Base-by-base conservation (phyloP, 2,113 vertebrate genomes). In the Plecotus auritus region DNA sequence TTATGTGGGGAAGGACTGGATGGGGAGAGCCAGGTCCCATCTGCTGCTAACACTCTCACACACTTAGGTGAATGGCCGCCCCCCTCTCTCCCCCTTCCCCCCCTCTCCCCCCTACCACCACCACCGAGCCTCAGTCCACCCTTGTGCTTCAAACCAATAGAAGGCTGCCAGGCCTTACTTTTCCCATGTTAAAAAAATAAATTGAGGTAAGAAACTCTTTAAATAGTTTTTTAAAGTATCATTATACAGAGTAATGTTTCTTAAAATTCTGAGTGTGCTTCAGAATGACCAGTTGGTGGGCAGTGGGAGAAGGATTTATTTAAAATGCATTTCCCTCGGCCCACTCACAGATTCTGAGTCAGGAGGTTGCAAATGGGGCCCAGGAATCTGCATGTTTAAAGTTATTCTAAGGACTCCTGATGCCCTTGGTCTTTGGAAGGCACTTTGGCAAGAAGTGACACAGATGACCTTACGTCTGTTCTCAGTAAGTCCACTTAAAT, bases 61-160 rank as follows among this genome's bases (percentile, higher is more conserved):
- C 32, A n/a, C 40, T 40, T 59, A 17, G 4, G 37, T 18, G 22
- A 70, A 5, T n/a, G 30, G 14, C 32, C 40, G n/a, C 9, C 4
- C 10, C 23, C 17, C 2, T 8, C 26, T 20, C 2, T 7, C 8
- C 2, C 7, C 6, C 7, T 8, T 2, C 20, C 20, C 20, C 54
- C 10, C 18, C 17, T 2, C 7, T 0, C 54, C 7, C 18, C 6
- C 14, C 14, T 5, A 17, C 51, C 51, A 3, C 20, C 18, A 22
- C 54, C 54, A 22, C 56, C 9, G 35, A 77, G 49, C 7, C 28
- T 30, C 42, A 16, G 72, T 45, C 14, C 54, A 76, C 13, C 37
- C 35, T 37, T 35, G 49, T 90, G 42, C 37, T 92, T 76, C 59
- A 86, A 77, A 47, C n/a, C 30, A 67, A 16, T 14, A 67, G 42